Percentiles rank a stretch among this genome's conserved stretches.
phyloP scores from a whole-genome alignment of 2,797 vertebrate species.

The Spinibarbus caldwelli region DNA sequence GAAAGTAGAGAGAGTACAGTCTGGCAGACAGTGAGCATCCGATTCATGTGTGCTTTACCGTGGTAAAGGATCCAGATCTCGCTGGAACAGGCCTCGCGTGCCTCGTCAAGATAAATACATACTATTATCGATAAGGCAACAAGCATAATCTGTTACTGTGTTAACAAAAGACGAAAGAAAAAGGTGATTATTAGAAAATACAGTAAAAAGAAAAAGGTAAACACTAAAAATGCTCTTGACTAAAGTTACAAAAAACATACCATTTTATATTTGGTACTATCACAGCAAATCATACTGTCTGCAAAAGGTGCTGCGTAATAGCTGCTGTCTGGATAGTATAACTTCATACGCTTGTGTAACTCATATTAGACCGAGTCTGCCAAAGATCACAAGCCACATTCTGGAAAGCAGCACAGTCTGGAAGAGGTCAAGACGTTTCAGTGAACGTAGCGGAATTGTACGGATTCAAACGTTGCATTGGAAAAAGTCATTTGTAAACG shows the following conservation, averaged over 20 bases:
- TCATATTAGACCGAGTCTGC: not conserved
- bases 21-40: conserved; percentile 9
- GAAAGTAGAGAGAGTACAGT: conserved; percentile 25
- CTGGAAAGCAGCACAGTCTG: conserved; percentile 28
- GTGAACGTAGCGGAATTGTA: not conserved
- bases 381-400: conserved; percentile 38
- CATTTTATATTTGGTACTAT: conserved; percentile 65
- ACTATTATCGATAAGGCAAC: conserved; percentile 57
- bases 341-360: conserved; percentile 48
- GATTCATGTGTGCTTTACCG: conserved; percentile 5
- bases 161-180: conserved; percentile 62
- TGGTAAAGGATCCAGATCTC: conserved; percentile 21
- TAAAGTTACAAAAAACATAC: conserved; percentile 73
- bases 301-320: conserved; percentile 55
- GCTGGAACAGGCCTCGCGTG: conserved; percentile 9
- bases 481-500: conserved; percentile 37
- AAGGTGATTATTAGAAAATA: conserved; percentile 67
- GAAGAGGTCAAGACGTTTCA: conserved; percentile 7
- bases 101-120: conserved; percentile 48
- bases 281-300: conserved; percentile 58
- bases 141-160: conserved; percentile 66
- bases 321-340: conserved; percentile 53
- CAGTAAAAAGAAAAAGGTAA: conserved; percentile 70
- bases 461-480: not conserved
- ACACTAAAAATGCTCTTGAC: conserved; percentile 58